Evolutionary conservation across 2,113 vertebrate genomes (phyloP), one percentile per base, ranked within the genome.

Genomic region (Cheilinus undulatus): DNA sequence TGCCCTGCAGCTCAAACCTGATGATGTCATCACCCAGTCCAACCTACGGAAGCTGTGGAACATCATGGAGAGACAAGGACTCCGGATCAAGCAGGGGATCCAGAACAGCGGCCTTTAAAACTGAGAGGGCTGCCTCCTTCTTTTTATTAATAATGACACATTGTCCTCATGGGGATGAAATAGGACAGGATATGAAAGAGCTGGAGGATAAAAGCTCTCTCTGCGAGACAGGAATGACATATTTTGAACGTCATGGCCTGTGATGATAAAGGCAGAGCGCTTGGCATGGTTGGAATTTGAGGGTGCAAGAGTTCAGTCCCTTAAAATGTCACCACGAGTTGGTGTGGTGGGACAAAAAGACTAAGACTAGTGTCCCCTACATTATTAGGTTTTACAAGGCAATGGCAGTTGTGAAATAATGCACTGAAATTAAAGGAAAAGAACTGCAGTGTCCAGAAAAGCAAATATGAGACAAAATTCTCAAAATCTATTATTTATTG

Each of bases 21-120:
- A 99, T 11, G 97, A 99, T 23, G 88, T 89, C 87, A 99, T 99
- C 78, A 99, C 98, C 3, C 97, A 97, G 84, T 99, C 98, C 70
- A 99, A 99, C 85, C 95, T 99, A 80, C 96, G 96, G 69, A 99
- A 99, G 86, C 91, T 99, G 70, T 97, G 97, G 97, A 99, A 99
- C 91, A 98, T 99, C 92, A 99, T 99, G 97, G 96, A 98, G 87
- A 95, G 97, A 73, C 98, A 99, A 93, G 97, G 97, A 70, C 88
- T 98, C 83, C 93, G 94, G 92, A 97, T 93, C 32, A 94, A 27
- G 48, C 78, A 34, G 32, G 10, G 38, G 4, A 12, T 15, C 13
- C 40, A 67, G 52, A 82, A 3, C 19, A 52, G 26, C 14, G 36
- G 76, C 22, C 27, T 64, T 45, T 73, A 7, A 60, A 87, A 32